Base-by-base conservation (phyloP, 30 jellyfish, hydroid and myxozoan genomes). In the Aurelia sp. region DNA sequence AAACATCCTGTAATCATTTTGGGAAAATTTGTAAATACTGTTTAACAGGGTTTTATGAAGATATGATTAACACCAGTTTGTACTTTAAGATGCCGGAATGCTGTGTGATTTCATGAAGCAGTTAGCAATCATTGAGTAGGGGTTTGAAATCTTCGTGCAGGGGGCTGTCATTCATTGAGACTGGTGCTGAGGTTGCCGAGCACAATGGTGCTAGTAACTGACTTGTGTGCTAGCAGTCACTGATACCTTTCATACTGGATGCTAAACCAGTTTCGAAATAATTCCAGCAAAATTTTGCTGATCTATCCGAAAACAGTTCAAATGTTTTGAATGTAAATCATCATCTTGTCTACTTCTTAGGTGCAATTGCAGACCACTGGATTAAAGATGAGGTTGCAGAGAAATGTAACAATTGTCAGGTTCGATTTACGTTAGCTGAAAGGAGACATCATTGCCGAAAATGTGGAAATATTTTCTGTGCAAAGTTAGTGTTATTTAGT, bases 381-480 rank as follows among this genome's bases (percentile, higher is more conserved):
- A 81, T 88, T 52, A 93, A 93, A 60, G 98, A 93, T 65, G 98
- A 93, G 64, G 97, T 73, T 20, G 98, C 95, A 13, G 97, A 93
- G 18, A 71, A 70, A 4, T 93, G 98, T 78, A 69, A 88, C 52
- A 74, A 69, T 79, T 93, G 98, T 77, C 71, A 59, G 27, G 85
- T 73, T 33, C 88, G 84, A 70, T 93, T 93, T 69, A 63, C 98
- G 15, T 78, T 93, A 57, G 84, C 98, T 55, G 98, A 93, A 33
- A 70, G 98, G 66, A 77, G 93, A 58, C 98, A 93, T 72, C 98
- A 93, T 64, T 93, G 98, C 66, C 87, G 98, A n/a, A 93, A 88
- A 21, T 93, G 98, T 72, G 98, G 98, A 63, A 82, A 88, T 31
- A 90, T 93, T 18, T 93, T 93, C 80, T 93, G 98, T 68, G 95